Conservation (phyloP, 2,888 invertebrate species). For the Plebejus argus region DNA sequence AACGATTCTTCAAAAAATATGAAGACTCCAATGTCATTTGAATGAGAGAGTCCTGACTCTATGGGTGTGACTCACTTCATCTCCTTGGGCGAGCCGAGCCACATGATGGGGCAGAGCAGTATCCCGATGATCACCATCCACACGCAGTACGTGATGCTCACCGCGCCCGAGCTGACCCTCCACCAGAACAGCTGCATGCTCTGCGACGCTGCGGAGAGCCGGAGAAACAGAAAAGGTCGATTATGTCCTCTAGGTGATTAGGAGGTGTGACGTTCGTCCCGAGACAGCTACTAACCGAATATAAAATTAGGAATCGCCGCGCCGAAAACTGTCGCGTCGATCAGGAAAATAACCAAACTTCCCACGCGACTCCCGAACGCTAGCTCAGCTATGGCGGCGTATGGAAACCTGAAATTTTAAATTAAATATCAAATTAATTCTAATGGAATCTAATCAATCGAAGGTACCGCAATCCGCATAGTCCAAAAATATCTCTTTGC, state of each 20-base stretch:
- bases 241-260: too few species aligned
- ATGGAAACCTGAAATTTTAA: slow-evolving; percentile 83
- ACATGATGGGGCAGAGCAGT: slow-evolving; percentile 89
- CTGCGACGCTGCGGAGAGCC: slow-evolving; percentile 83
- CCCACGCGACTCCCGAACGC: slow-evolving; percentile 85
- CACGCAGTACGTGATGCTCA: slow-evolving; percentile 89
- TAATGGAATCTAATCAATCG: too few species aligned
- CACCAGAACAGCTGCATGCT: slow-evolving; percentile 89
- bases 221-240: slow-evolving; percentile 34
- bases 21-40: too few species aligned
- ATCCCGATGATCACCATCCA: slow-evolving; percentile 90
- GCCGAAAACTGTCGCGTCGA: slow-evolving; percentile 88
- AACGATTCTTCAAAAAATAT: too few species aligned
- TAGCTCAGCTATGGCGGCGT: slow-evolving; percentile 90
- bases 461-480: too few species aligned
- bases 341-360: slow-evolving; percentile 83
- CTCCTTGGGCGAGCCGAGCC: slow-evolving; percentile 95
- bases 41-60: too few species aligned
- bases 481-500: too few species aligned
- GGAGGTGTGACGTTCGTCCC: too few species aligned
- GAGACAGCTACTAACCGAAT: slow-evolving; percentile 78
- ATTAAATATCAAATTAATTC: too few species aligned
- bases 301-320: slow-evolving; percentile 90
- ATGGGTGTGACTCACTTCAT: slow-evolving; percentile 86
- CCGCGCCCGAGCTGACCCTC: slow-evolving; percentile 83